Evolutionary conservation across 2,888 invertebrate genomes (phyloP).

Genomic region (Criorhina ranunculi): DNA sequence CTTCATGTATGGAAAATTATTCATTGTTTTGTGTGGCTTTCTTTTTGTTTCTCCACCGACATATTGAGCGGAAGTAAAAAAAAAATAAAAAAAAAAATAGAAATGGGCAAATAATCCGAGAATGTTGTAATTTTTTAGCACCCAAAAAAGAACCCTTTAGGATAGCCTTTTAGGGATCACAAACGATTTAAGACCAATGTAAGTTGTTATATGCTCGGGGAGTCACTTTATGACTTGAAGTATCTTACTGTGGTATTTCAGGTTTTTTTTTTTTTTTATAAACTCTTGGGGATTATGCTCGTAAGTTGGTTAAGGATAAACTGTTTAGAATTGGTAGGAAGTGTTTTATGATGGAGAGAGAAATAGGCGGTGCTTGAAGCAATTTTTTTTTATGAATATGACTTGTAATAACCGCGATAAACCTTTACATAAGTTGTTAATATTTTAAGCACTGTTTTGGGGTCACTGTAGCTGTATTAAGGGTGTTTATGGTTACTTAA

Average conservation of each 20-base stretch:
- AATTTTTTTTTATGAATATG: neutral
- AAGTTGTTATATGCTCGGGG: neutral
- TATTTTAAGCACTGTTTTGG: neutral
- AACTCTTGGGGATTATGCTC: constrained; percentile 6
- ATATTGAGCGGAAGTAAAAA: constrained; percentile 36
- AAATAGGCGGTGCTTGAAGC: neutral
- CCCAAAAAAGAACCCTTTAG: constrained; percentile 20
- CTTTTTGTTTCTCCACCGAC: constrained; percentile 4
- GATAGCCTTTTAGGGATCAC: constrained; percentile 37
- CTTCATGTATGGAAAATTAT: constrained; percentile 45
- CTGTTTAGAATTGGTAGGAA: neutral
- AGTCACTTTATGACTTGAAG: constrained; percentile 22
- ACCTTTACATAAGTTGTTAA: neutral
- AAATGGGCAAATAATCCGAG: constrained; percentile 28
- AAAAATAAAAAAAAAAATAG: constrained; percentile 33
- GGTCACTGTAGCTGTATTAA: neutral
- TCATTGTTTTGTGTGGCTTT: constrained; percentile 35
- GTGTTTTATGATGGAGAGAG: neutral
- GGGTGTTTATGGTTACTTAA: neutral
- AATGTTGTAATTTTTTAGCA: constrained; percentile 34
- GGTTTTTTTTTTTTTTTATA: constrained; percentile 10
- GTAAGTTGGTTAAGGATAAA: constrained; percentile 1
- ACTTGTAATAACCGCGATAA: neutral
- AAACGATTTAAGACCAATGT: constrained; percentile 17
- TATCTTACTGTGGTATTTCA: neutral